phyloP scores from a whole-genome alignment of 2,113 vertebrate species.

The Micromys minutus region DNA sequence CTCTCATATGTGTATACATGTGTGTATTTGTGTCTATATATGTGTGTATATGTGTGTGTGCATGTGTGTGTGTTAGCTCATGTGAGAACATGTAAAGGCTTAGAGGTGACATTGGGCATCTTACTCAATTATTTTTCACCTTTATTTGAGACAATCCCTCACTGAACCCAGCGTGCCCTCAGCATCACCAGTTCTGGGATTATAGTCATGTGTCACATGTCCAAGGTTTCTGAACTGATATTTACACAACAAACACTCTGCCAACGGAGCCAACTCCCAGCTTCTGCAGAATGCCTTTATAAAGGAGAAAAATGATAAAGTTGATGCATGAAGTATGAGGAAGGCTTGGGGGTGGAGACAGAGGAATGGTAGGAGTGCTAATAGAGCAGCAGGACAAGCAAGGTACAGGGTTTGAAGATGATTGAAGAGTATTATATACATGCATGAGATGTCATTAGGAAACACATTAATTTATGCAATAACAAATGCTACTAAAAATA shows the following conservation, averaged over 20 bases:
- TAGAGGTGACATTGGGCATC: background rate
- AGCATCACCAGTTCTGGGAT: background rate
- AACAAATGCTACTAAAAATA: background rate
- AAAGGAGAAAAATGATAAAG: no score
- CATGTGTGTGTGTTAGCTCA: no score
- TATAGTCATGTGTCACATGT: no score
- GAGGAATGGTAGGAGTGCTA: background rate
- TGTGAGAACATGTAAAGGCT: background rate
- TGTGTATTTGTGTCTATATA: background rate
- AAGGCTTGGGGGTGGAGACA: background rate
- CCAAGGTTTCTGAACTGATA: background rate
- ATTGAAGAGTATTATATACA: background rate
- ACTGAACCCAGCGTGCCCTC: background rate
- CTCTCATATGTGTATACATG: background rate
- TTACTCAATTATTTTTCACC: background rate
- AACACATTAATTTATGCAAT: background rate
- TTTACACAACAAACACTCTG: background rate
- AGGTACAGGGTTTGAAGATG: background rate
- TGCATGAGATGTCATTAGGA: background rate
- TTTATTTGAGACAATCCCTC: background rate
- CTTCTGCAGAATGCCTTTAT: background rate
- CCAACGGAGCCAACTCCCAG: background rate
- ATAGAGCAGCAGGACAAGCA: background rate
- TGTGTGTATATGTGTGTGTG: background rate
- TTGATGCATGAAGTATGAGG: background rate